Evolutionary conservation across 2,888 invertebrate genomes (phyloP).

Genomic region (Escarpia spicata): DNA sequence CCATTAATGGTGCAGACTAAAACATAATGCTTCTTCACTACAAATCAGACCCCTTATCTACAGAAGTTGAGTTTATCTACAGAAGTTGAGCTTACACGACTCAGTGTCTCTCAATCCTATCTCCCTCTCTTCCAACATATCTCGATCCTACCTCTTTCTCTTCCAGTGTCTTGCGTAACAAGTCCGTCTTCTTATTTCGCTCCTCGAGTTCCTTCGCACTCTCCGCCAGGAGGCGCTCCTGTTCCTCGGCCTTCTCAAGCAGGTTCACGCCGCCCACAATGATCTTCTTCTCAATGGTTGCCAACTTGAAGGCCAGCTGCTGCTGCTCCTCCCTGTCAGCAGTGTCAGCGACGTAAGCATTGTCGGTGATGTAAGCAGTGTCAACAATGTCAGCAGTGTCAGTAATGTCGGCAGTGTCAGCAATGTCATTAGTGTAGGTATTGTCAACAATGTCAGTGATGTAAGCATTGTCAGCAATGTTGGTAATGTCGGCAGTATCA

Average conservation of each 20-base stretch:
- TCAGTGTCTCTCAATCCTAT: too few species aligned
- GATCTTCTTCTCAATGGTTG: constrained; percentile 90
- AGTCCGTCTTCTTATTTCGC: constrained; percentile 81
- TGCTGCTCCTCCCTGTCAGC: constrained; percentile 77
- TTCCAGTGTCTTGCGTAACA: constrained; percentile 82
- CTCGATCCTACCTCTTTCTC: constrained; percentile 78
- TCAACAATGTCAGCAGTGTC: not conserved
- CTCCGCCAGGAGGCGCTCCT: constrained; percentile 87
- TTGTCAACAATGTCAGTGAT: not conserved
- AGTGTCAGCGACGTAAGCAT: not conserved
- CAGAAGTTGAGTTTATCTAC: not conserved
- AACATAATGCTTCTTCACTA: not conserved
- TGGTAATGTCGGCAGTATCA: not conserved
- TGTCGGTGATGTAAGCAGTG: not conserved
- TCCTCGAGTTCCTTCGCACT: constrained; percentile 72
- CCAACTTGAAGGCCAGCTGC: constrained; percentile 82
- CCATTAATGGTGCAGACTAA: too few species aligned
- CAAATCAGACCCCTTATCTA: not conserved
- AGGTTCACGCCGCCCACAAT: constrained; percentile 98
- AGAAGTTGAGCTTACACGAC: not conserved
- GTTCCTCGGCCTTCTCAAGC: constrained; percentile 94
- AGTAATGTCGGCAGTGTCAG: constrained; percentile 35
- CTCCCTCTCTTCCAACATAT: too few species aligned
- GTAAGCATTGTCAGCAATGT: not conserved
- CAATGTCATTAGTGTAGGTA: not conserved